phyloP scores from a whole-genome alignment of 1,140 invertebrate genomes.

The Drosophila nigromelanica region DNA sequence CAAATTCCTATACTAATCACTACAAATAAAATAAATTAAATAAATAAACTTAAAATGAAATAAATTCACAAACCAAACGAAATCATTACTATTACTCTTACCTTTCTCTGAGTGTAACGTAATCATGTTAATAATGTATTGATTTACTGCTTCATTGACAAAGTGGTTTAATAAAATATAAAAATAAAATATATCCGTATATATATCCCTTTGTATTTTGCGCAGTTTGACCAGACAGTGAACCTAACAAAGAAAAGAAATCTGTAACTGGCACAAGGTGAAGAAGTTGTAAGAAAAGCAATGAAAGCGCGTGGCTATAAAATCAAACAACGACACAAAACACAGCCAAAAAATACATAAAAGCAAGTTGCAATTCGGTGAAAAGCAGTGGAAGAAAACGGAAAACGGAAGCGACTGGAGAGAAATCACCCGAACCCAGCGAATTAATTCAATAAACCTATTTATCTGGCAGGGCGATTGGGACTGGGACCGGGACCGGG shows the following conservation, averaged over 20 bases:
- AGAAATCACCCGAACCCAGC: slow-evolving; percentile 27
- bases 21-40: neutral
- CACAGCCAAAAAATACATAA: slow-evolving; percentile 36
- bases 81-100: neutral
- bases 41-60: neutral
- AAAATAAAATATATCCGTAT: neutral
- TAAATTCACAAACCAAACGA: too few relatives aligned
- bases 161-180: neutral
- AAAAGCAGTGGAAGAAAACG: slow-evolving; percentile 29
- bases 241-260: neutral
- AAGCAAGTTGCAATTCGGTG: slow-evolving; percentile 45
- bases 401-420: slow-evolving; percentile 1
- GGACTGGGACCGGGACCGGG: slow-evolving; percentile 1
- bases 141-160: neutral
- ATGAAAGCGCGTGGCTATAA: slow-evolving; percentile 29
- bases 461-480: slow-evolving; percentile 56
- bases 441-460: slow-evolving; percentile 81
- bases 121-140: slow-evolving; percentile 1
- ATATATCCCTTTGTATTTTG: slow-evolving; percentile 1
- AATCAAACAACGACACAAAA: slow-evolving; percentile 49
- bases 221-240: neutral
- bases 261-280: slow-evolving; percentile 35
- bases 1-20: too few relatives aligned
- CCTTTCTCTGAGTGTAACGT: neutral
- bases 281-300: slow-evolving; percentile 17